Percentiles rank a stretch among this genome's conserved stretches.
Evolutionary conservation across 2,888 invertebrate genomes (phyloP).

Genomic region (Boloria euphrosyne): DNA sequence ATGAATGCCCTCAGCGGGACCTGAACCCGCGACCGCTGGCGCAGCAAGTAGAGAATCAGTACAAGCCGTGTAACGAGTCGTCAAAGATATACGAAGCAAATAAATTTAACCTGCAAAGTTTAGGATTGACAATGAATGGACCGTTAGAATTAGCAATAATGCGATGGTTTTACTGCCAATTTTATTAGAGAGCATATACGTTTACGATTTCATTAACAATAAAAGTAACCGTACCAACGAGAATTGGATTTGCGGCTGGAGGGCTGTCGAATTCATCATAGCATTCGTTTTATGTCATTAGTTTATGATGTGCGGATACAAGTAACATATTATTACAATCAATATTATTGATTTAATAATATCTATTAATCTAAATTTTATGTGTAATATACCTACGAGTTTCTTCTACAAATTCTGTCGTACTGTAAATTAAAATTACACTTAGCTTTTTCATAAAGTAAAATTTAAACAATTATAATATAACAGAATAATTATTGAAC

Average conservation of each 20-base stretch:
- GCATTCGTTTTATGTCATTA: conserved; percentile 27
- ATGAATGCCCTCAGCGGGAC: too few species aligned
- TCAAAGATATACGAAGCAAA: neutral
- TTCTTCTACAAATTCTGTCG: too few species aligned
- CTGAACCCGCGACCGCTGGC: too few species aligned
- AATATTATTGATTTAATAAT: neutral
- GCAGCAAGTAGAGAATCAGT: too few species aligned
- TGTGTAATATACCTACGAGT: too few species aligned
- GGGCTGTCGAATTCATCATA: conserved; percentile 36
- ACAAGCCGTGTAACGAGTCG: too few species aligned
- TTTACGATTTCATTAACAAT: conserved; percentile 42
- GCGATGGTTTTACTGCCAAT: conserved; percentile 33
- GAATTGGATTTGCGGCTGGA: conserved; percentile 32
- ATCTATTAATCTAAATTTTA: too few species aligned
- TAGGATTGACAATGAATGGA: conserved; percentile 48
- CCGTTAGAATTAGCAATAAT: conserved; percentile 46
- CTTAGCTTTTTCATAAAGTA: too few species aligned
- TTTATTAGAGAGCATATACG: conserved; percentile 34
- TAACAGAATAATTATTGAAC: too few species aligned
- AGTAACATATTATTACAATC: neutral
- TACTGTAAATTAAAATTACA: too few species aligned
- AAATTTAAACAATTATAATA: too few species aligned
- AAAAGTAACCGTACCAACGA: conserved; percentile 40
- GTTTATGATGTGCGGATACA: conserved; percentile 3
- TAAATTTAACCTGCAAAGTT: conserved; percentile 31